Evolutionary conservation across 2,797 vertebrate species (phyloP), one percentile per base, ranked within the genome.

Genomic region (Sebastes steindachneri): DNA sequence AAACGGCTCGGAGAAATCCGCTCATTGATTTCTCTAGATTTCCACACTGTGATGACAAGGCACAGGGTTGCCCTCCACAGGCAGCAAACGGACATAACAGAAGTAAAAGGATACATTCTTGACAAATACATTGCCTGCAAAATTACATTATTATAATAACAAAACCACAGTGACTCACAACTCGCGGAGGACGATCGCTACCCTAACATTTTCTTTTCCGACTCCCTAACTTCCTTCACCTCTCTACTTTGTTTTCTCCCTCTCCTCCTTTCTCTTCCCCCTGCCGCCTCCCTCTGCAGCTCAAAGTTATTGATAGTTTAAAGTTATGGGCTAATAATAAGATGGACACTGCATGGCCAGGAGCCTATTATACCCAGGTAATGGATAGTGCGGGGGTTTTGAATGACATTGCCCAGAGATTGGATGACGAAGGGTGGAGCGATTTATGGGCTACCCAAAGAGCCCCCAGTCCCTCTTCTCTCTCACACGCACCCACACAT

Each of bases 301-400:
- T 94, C 87, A 94, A 95, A 95, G 95, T 96, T 96, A 95, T 96
- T 96, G 94, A 96, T 95, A 95, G 94, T 94, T 93, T 92, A 89
- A 95, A 96, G 93, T 96, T 96, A 96, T 96, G 92, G 95, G 86
- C 91, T 93, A 95, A 96, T 96, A 96, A 96, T 96, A 92, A 90
- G 91, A 90, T 92, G 93, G 95, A 95, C 95, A 95, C 93, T 94
- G 95, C 94, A 94, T 93, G 93, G 92, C 90, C 93, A 90, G 92
- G 89, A 95, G 92, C 82, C 95, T 94, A 95, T 96, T 96, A 96
- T 95, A 93, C 84, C 79, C 78, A 83, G 88, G 94, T 96, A 96
- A 96, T 95, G 92, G 95, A 96, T 96, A 92, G 95, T 86, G 90
- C 59, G 17, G 85, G 86, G 92, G 84, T 87, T 95, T 95, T 95